Base-by-base conservation (phyloP, 1,140 invertebrate species). In the Lamellibrachia luymesi region DNA sequence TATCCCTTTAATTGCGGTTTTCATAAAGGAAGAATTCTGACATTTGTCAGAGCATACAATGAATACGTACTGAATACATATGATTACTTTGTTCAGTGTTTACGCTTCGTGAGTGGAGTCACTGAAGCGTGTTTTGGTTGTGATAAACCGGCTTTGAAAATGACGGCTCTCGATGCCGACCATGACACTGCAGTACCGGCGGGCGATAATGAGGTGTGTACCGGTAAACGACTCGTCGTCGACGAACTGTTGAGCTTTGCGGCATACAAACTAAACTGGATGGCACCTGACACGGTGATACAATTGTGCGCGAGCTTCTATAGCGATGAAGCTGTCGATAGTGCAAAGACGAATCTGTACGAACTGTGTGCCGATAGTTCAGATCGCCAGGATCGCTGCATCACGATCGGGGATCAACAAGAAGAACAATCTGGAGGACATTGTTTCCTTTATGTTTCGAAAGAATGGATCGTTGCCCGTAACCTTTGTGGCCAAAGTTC, bases 221-320 rank as follows among this genome's bases (percentile, higher is more conserved):
- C 90, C 50, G 90, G 27, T 13, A 91, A 91, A 91, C 90, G 50
- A 13, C 90, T 91, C 27, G 90, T 91, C 90, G 50, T 91, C 90
- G 90, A 91, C 38, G 49, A 50, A 51, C 10, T 8, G 7, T 91
- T 91, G 90, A 4, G 90, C 10, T 49, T 91, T 51, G 90, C 6
- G 22, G 90, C 50, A 13, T 91, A 91, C 27, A 91, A 22, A 27
- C 90, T 51, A 25, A 27, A 91, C 8, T 27, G 8, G 90, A 91
- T 91, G 90, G 64, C 64, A 80, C 64, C 64, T 80, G 64, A 80
- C 64, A 6, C 64, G 17, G 13, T 91, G 0, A 91, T 91, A 8
- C 90, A 91, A 27, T n/a, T 91, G 90, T 38, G 90, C 90, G 6
- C 90, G 27, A 91, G 90, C 90, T 50, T 91, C 25, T 91, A 51